Evolutionary conservation across 1,140 invertebrate genomes (phyloP).

Genomic region (Nasonia vitripennis): DNA sequence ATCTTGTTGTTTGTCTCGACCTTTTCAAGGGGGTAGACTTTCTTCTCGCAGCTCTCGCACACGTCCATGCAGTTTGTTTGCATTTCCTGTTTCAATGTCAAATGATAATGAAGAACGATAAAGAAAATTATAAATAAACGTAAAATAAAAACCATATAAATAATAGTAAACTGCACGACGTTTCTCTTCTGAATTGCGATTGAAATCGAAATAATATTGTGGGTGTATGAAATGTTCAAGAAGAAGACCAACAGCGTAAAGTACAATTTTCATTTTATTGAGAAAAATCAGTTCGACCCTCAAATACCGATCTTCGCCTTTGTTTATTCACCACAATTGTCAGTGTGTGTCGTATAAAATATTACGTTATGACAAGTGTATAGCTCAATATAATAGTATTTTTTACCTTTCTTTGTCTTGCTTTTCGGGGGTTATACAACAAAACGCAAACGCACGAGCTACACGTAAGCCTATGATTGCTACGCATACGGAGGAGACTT

Average conservation of each 20-base stretch:
- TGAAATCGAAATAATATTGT: not conserved
- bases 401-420: constrained; percentile 24
- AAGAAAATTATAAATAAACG: constrained; percentile 19
- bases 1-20: constrained; percentile 85
- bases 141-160: constrained; percentile 45
- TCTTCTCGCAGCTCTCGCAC: constrained; percentile 84
- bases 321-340: constrained; percentile 38
- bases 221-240: not conserved
- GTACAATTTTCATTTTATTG: constrained; percentile 51
- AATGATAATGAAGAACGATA: constrained; percentile 36
- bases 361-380: constrained; percentile 50
- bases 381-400: constrained; percentile 30
- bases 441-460: constrained; percentile 55
- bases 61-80: constrained; percentile 78
- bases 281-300: constrained; percentile 57
- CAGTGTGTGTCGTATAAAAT: constrained; percentile 53
- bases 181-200: not conserved
- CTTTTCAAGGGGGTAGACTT: constrained; percentile 88
- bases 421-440: constrained; percentile 50
- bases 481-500: constrained; percentile 40
- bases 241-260: constrained; percentile 33
- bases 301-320: constrained; percentile 44
- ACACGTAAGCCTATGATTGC: constrained; percentile 44
- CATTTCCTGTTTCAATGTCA: constrained; percentile 69
- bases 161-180: not conserved